Conservation (phyloP, 2,888 invertebrate genomes). For the Tetanocera ferruginea region DNA sequence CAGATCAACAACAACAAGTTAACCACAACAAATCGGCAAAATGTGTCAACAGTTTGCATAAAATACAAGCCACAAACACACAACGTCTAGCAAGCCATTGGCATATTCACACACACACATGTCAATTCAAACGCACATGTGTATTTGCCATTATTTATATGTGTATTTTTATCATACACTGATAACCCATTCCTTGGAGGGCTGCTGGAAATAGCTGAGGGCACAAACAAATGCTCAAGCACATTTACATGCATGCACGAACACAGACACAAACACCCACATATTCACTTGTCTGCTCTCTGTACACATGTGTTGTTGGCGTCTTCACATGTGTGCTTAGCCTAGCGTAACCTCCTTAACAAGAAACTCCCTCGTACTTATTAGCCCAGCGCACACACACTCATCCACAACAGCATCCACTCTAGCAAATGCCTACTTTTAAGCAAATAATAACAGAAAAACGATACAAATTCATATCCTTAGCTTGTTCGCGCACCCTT, state of each 20-base stretch:
- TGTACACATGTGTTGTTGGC: too few relatives aligned
- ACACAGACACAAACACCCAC: background rate
- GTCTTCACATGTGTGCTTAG: background rate
- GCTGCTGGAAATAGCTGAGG: background rate
- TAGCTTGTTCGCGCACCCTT: background rate
- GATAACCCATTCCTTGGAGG: slow-evolving; percentile 24
- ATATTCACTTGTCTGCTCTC: too few relatives aligned
- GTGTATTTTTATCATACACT: background rate
- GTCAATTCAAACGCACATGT: background rate
- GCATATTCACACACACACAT: background rate
- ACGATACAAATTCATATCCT: background rate
- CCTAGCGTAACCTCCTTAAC: background rate
- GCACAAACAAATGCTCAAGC: background rate
- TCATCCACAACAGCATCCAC: background rate
- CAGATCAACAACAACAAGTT: background rate
- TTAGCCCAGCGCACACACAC: background rate
- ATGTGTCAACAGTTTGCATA: slow-evolving; percentile 26
- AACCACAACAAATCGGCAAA: slow-evolving; percentile 22
- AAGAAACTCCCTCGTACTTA: background rate
- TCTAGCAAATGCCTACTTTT: background rate
- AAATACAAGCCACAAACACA: slow-evolving; percentile 4
- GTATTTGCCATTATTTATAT: background rate
- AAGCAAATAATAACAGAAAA: background rate
- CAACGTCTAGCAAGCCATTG: too few relatives aligned
- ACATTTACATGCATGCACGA: background rate